A percentile compares a stretch with the other conserved stretches of the same genome.
Evolutionary conservation across 2,888 invertebrate genomes (phyloP).

Genomic region (Yponomeuta plumbellus): DNA sequence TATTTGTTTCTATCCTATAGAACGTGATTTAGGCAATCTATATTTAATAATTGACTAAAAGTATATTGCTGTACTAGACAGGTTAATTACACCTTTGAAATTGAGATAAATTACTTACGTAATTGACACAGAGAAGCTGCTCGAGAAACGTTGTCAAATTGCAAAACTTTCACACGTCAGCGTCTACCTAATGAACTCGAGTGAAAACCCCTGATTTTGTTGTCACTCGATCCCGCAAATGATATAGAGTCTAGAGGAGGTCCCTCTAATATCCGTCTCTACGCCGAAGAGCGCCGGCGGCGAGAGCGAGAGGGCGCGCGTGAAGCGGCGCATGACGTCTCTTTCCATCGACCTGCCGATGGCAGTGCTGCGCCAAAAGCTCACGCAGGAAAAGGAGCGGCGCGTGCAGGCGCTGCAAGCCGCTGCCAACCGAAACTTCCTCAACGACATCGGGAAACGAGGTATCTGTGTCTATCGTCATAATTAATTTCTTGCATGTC

Average conservation of each 20-base stretch:
- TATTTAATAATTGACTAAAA: too few relatives aligned
- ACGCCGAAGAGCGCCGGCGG: slow-evolving; percentile 17
- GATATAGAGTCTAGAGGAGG: neutral
- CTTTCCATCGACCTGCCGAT: slow-evolving; percentile 91
- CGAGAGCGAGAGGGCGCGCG: slow-evolving; percentile 44
- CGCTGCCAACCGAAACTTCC: slow-evolving; percentile 80
- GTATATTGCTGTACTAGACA: too few relatives aligned
- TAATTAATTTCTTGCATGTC: slow-evolving; percentile 7
- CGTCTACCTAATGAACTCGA: too few relatives aligned
- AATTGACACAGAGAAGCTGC: too few relatives aligned
- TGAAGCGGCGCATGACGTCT: slow-evolving; percentile 79
- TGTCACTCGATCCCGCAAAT: neutral
- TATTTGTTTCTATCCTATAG: too few relatives aligned
- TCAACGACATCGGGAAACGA: slow-evolving; percentile 87
- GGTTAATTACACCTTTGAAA: too few relatives aligned
- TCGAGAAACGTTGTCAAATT: too few relatives aligned
- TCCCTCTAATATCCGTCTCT: neutral
- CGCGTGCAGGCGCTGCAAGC: slow-evolving; percentile 78
- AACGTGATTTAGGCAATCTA: too few relatives aligned
- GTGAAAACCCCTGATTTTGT: neutral
- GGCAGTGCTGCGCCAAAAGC: slow-evolving; percentile 88
- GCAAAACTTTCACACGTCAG: too few relatives aligned
- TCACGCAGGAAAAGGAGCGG: slow-evolving; percentile 86
- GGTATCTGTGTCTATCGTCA: slow-evolving; percentile 33
- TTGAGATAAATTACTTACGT: too few relatives aligned